Base-by-base conservation (phyloP, 1,140 invertebrate genomes). In the Zaprionus africanus region DNA sequence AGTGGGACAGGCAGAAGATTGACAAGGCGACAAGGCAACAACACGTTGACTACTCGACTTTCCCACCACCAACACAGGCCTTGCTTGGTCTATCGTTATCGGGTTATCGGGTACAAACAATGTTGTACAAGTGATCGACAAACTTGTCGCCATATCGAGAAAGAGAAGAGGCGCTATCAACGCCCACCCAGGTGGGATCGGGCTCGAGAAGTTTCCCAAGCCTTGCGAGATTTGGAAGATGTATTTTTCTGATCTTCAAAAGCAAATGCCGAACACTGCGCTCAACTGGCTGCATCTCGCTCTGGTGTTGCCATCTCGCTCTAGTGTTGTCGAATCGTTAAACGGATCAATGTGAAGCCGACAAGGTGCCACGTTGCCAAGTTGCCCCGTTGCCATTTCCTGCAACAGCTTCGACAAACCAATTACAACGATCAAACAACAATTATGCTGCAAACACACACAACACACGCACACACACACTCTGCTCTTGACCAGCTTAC, bases 341-440 rank as follows among this genome's bases (percentile, higher is more conserved):
- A 90, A 82, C 86, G 86, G 85, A 86, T 86, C 82, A 87, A 81
- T 85, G 82, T 82, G 66, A 79, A 82, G 79, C 79, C 83, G 82
- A 75, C 82, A 61, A 22, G 43, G 28, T 83, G 69, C 49, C 65
- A 54, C 54, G 67, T 57, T 56, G 46, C 49, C 65, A 54, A 49
- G 67, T 57, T 56, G 46, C 17, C 11, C 76, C 77, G 85, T 90
- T 90, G 86, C 85, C 90, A 86, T 74, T 78, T 82, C 85, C 85
- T 90, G 81, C 77, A 69, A 69, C 81, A 81, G 56, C 71, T 62
- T 28, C 69, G 66, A 62, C 81, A 90, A 90, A 90, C 86, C 86
- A 90, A 90, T 90, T 90, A 90, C 86, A 90, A 90, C 66, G 86
- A 90, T 90, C 86, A 90, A 90, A 90, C 86, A 90, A 90, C 86